These are phyloP conservation scores for Nemoura dubitans DNA, from an alignment of 2,888 invertebrate species.

Conservation along the genomic window DNA sequence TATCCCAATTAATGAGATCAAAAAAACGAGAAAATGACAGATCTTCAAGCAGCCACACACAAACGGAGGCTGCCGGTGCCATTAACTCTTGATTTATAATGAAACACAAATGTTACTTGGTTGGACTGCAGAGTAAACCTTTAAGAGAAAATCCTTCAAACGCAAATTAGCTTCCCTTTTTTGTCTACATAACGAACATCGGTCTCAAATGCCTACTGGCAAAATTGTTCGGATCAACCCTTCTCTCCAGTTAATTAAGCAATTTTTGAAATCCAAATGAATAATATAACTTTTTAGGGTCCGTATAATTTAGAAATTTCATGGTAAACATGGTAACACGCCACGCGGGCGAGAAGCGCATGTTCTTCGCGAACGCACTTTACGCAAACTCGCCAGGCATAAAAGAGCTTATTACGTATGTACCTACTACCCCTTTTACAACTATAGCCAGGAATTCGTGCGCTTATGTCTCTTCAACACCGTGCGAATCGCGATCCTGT, in stretches of 20 bases:
- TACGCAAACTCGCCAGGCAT: too few species aligned
- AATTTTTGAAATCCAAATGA: not conserved
- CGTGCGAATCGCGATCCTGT: too few species aligned
- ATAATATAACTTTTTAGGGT: not conserved
- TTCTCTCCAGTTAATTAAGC: not conserved
- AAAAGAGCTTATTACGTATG: too few species aligned
- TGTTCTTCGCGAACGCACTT: too few species aligned
- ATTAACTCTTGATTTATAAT: slow-evolving; percentile 5
- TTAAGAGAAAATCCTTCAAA: not conserved
- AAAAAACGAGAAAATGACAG: slow-evolving; percentile 1
- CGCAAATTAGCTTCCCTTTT: not conserved
- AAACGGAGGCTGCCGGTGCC: not conserved
- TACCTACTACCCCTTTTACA: too few species aligned
- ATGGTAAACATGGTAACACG: not conserved
- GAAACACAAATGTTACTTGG: slow-evolving; percentile 5
- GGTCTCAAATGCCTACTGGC: not conserved
- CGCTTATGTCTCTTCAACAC: too few species aligned
- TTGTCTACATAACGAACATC: slow-evolving; percentile 12
- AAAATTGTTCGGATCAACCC: not conserved
- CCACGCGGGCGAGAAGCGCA: not conserved
- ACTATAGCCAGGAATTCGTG: too few species aligned
- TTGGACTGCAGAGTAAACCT: not conserved
- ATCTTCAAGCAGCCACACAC: not conserved
- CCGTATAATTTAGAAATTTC: not conserved
- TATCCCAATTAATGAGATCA: not conserved